Evolutionary conservation across 2,888 invertebrate species (phyloP).

Genomic region (Eulithis prunata): DNA sequence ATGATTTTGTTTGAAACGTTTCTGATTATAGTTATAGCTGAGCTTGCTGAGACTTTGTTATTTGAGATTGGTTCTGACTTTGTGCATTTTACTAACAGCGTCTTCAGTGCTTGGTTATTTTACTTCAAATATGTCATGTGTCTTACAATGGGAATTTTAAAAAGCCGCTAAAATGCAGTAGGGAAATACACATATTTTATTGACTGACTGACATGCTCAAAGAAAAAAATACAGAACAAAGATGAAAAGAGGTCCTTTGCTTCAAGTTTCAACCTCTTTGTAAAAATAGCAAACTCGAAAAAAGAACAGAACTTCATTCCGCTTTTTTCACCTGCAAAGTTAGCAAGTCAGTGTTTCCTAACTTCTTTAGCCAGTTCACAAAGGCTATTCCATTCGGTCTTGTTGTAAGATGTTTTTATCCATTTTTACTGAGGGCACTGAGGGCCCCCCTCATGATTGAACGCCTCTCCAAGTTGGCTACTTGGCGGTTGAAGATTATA

Average conservation of each 20-base stretch:
- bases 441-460: constrained; percentile 55
- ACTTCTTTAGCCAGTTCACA: constrained; percentile 40
- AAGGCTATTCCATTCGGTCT: constrained; percentile 50
- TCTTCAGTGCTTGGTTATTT: no score
- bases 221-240: not conserved
- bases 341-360: constrained; percentile 47
- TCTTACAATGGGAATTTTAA: no score
- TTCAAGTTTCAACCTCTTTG: not conserved
- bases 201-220: no score
- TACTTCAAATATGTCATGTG: no score
- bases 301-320: constrained; percentile 26
- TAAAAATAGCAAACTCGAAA: constrained; percentile 19
- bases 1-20: constrained; percentile 25
- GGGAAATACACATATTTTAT: no score
- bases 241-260: not conserved
- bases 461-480: constrained; percentile 46
- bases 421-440: constrained; percentile 48
- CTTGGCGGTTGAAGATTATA: constrained; percentile 52
- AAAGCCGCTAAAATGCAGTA: no score
- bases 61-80: constrained; percentile 7
- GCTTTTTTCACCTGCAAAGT: constrained; percentile 41
- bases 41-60: constrained; percentile 2
- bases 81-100: not conserved
- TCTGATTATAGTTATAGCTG: constrained; percentile 8
- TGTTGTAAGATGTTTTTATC: constrained; percentile 55